Percentiles rank a stretch among this genome's conserved stretches.
These are phyloP conservation scores for Stenotaenia linearis DNA, from an alignment of 2,888 invertebrate genomes.

Conservation along the genomic window DNA sequence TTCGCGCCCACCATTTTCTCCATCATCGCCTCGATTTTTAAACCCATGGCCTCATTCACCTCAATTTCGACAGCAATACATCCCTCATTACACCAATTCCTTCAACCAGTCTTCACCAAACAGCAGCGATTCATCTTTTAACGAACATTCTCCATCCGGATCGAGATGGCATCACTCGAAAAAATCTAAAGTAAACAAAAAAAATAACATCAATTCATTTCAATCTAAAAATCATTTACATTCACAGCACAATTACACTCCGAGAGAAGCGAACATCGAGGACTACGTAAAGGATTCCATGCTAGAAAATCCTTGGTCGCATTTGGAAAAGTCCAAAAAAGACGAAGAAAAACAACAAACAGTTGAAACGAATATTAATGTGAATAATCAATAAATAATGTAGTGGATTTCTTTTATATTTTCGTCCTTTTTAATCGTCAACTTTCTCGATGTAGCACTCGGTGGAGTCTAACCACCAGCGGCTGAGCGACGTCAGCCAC, in stretches of 20 bases:
- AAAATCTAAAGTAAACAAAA: background rate
- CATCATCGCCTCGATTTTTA: background rate
- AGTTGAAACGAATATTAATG: background rate
- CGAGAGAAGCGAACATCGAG: background rate
- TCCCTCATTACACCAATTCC: background rate
- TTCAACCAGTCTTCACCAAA: background rate
- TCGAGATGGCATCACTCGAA: background rate
- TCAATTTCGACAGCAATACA: background rate
- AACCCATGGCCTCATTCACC: background rate
- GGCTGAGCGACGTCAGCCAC: background rate
- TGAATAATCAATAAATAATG: background rate
- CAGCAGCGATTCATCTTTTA: too few species aligned
- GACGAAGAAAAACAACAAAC: background rate
- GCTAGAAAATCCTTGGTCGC: conserved; percentile 43
- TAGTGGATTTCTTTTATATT: too few species aligned
- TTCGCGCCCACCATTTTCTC: background rate
- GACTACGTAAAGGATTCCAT: conserved; percentile 42
- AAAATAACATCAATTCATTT: too few species aligned
- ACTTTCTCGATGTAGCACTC: conserved; percentile 17
- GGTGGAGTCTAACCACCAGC: conserved; percentile 30
- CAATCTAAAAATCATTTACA: too few species aligned
- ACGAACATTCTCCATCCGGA: too few species aligned
- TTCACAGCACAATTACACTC: background rate
- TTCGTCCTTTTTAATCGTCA: too few species aligned
- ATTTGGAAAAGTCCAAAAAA: background rate